Base-by-base conservation (phyloP, 1,140 invertebrate genomes). In the Heliconius hermathena region DNA sequence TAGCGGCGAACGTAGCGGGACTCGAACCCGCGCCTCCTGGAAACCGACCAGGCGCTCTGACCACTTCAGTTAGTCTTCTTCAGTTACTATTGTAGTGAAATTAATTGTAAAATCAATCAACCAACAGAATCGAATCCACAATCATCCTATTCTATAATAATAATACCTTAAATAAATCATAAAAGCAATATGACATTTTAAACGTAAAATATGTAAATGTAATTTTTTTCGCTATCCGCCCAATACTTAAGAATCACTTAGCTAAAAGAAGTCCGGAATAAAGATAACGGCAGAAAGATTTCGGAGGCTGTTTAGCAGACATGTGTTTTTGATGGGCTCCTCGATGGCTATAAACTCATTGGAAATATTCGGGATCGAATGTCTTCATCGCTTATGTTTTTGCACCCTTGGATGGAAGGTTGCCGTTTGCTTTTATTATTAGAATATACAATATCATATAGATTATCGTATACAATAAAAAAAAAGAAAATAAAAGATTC, bases 211-310 rank as follows among this genome's bases (percentile, higher is more conserved):
- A 66, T 41, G 4, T 46, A 46, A 16, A 46, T 16, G 13, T 46
- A 16, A 46, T 13, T 41, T 38, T 16, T 36, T 77, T 26, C 76
- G 52, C 73, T 73, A 20, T 13, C n/a, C 74, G 49, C 79, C 80
- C 26, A n/a, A 81, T 6, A 77, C 77, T 82, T 82, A 41, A 76
- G 13, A 57, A 74, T 73, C 72, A 73, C 77, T 76, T 76, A 13
- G 66, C 83, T 80, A 77, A 74, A 74, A 77, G 83, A 76, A 82
- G 81, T 78, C 71, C 81, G 77, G 81, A 86, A 87, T 89, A 85
- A 88, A 89, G 88, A 88, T 88, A 90, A 88, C 85, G 88, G 83
- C 85, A 84, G 85, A 87, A 85, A 87, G 84, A 88, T 87, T 87
- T 74, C 74, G 54, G 74, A 77, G 81, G 78, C 70, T 82, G 82